Conservation (phyloP, 1,140 invertebrate species). For the Euwallacea similis region DNA sequence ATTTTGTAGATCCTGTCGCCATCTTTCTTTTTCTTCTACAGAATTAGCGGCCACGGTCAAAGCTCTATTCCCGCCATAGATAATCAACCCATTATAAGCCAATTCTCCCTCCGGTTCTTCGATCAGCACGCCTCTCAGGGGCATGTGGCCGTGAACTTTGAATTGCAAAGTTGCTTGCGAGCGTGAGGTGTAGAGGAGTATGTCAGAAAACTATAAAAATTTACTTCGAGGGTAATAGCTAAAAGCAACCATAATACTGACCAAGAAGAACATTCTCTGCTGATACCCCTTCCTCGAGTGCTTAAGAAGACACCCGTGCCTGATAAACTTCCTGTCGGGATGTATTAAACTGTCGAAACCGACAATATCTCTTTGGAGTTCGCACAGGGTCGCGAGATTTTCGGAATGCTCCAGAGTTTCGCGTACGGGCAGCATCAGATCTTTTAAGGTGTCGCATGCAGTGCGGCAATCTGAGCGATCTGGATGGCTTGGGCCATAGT, state of each 20-base stretch:
- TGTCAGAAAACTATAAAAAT: slow-evolving; percentile 77
- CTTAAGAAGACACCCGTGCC: slow-evolving; percentile 92
- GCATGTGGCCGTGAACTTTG: slow-evolving; percentile 83
- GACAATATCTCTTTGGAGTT: slow-evolving; percentile 80
- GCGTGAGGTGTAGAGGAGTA: slow-evolving; percentile 83
- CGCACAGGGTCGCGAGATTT: slow-evolving; percentile 80
- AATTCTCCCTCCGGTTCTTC: slow-evolving; percentile 78
- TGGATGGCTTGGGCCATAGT: slow-evolving; percentile 74
- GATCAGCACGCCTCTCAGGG: slow-evolving; percentile 76
- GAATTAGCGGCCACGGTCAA: slow-evolving; percentile 77
- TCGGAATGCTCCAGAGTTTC: slow-evolving; percentile 63
- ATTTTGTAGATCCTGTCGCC: slow-evolving; percentile 80
- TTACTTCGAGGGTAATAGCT: background rate
- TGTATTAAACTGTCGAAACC: slow-evolving; percentile 81
- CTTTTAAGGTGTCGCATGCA: slow-evolving; percentile 66
- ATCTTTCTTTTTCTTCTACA: slow-evolving; percentile 82
- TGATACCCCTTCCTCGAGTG: slow-evolving; percentile 92
- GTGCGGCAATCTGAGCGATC: slow-evolving; percentile 75
- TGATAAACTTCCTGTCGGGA: slow-evolving; percentile 78
- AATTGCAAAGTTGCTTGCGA: slow-evolving; percentile 76
- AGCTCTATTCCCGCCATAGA: slow-evolving; percentile 67
- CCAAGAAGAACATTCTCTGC: slow-evolving; percentile 95
- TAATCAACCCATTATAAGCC: slow-evolving; percentile 73
- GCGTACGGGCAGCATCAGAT: slow-evolving; percentile 60
- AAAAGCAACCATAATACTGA: slow-evolving; percentile 53